phyloP scores from a whole-genome alignment of 2,888 invertebrate species.

The Nephrotoma guestfalica region DNA sequence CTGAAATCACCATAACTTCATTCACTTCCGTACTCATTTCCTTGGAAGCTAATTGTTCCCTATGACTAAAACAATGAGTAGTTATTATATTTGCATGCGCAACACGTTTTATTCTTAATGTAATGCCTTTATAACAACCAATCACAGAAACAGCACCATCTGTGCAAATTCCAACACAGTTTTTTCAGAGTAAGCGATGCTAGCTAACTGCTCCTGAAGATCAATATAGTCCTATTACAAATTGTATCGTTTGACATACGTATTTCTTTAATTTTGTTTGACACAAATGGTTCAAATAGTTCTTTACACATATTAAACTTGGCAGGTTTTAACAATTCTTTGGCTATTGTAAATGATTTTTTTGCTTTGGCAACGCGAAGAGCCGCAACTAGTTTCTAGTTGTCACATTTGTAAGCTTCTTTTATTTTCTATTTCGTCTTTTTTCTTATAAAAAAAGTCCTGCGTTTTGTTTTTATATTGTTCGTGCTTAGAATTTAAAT shows the following conservation, averaged over 20 bases:
- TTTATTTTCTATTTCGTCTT: not conserved
- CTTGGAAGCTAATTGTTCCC: constrained; percentile 4
- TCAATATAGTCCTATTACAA: constrained; percentile 4
- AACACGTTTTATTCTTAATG: constrained; percentile 5
- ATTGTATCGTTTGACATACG: constrained; percentile 6
- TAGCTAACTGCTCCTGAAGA: constrained; percentile 1
- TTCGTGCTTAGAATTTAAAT: constrained; percentile 5
- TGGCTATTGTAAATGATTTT: constrained; percentile 6
- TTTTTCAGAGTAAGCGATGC: not conserved
- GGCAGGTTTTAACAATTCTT: no score
- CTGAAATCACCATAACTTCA: not conserved
- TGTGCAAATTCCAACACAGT: constrained; percentile 1
- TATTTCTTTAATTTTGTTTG: not conserved
- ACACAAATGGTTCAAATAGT: constrained; percentile 2
- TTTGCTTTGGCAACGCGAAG: constrained; percentile 3
- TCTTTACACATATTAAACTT: constrained; percentile 6
- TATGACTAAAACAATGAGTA: constrained; percentile 6
- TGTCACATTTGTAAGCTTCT: not conserved
- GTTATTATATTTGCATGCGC: constrained; percentile 4
- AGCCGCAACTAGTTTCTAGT: not conserved
- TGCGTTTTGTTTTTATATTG: constrained; percentile 5
- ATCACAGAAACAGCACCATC: constrained; percentile 1
- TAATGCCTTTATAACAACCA: not conserved
- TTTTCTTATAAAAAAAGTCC: constrained; percentile 5
- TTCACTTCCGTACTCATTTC: constrained; percentile 6